Evolutionary conservation across 2,113 vertebrate genomes (phyloP).

Genomic region (Lycocorax pyrrhopterus): DNA sequence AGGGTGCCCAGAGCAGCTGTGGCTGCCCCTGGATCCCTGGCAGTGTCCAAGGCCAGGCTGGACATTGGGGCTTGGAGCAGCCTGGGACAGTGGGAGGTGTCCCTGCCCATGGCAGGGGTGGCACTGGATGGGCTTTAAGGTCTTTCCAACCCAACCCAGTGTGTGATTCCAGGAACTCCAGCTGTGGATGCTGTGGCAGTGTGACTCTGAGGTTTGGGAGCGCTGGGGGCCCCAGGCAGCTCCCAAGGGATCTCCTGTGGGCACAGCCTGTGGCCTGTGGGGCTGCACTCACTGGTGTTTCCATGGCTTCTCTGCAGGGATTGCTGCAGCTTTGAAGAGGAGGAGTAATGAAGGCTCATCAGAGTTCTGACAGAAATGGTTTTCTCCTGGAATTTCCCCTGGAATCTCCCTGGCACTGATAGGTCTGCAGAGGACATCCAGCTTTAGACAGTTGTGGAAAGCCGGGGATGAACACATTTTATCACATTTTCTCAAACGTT

Average conservation of each 20-base stretch:
- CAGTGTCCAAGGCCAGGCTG: not conserved
- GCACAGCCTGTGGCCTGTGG: no score
- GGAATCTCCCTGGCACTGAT: not conserved
- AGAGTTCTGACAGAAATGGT: not conserved
- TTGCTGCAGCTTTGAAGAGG: not conserved
- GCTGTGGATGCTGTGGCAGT: not conserved
- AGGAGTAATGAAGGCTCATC: not conserved
- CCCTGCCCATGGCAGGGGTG: not conserved
- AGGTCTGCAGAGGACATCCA: not conserved
- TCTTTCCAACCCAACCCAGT: fast-evolving
- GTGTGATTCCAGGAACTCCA: not conserved
- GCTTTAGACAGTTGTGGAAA: not conserved
- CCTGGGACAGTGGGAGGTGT: not conserved
- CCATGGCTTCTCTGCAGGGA: not conserved
- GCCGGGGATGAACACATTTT: not conserved
- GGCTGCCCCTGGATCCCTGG: not conserved
- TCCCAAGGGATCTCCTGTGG: not conserved
- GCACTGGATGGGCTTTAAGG: fast-evolving
- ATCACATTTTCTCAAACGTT: fast-evolving
- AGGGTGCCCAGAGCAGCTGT: not conserved
- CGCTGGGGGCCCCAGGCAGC: fast-evolving
- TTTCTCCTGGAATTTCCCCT: not conserved
- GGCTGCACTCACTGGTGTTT: not conserved
- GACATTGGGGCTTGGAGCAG: not conserved
- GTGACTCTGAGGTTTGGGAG: not conserved